phyloP scores from a whole-genome alignment of 2,797 vertebrate species.

The Mastacembelus armatus region DNA sequence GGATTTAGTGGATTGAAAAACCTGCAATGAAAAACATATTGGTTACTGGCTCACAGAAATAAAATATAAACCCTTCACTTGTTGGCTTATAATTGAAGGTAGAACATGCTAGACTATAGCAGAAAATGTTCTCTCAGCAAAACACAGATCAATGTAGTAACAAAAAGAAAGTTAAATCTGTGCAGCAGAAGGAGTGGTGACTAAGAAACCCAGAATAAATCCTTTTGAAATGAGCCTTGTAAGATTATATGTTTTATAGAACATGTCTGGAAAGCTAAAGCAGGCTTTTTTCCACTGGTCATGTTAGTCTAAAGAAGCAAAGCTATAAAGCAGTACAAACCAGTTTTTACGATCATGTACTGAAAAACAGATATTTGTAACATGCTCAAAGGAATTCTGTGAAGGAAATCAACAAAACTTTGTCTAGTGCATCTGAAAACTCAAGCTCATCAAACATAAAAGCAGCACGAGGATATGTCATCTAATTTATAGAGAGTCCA shows the following conservation, averaged over 20 bases:
- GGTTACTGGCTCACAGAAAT: neutral
- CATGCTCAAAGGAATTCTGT: too few relatives aligned
- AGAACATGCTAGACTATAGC: neutral
- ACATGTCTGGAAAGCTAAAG: neutral
- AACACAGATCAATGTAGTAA: too few relatives aligned
- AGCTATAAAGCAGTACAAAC: neutral
- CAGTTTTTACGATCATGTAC: too few relatives aligned
- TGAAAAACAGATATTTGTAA: too few relatives aligned
- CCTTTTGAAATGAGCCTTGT: neutral
- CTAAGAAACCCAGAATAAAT: neutral
- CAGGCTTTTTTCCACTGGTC: neutral
- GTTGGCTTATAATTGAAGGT: neutral
- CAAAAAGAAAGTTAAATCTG: neutral
- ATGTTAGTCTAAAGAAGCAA: neutral
- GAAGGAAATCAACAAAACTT: too few relatives aligned
- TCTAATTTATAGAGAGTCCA: too few relatives aligned
- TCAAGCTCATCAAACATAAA: too few relatives aligned
- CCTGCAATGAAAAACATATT: neutral
- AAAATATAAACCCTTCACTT: neutral
- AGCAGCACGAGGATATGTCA: too few relatives aligned
- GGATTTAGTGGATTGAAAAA: neutral
- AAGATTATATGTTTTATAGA: constrained; percentile 10
- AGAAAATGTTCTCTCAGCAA: neutral
- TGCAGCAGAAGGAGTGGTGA: neutral
- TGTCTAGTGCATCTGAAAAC: too few relatives aligned